Evolutionary conservation across 2,888 invertebrate species (phyloP).

Genomic region (Quadriops clusia): DNA sequence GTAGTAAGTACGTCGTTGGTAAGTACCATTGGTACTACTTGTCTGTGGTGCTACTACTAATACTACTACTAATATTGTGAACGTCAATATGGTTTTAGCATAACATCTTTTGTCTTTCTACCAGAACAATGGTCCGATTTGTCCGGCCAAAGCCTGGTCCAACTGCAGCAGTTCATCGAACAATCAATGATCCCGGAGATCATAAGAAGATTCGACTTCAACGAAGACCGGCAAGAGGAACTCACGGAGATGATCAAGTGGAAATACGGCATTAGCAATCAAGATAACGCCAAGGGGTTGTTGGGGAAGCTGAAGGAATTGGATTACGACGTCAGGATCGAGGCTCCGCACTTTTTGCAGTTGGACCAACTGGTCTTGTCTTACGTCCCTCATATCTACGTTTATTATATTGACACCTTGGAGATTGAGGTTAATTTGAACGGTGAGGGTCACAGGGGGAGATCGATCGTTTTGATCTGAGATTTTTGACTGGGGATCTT

Average conservation of each 20-base stretch:
- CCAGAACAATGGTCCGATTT: slow-evolving; percentile 49
- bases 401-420: slow-evolving; percentile 44
- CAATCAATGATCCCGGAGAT: slow-evolving; percentile 47
- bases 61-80: no score
- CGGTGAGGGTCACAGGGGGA: slow-evolving; percentile 32
- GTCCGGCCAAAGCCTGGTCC: slow-evolving; percentile 41
- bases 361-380: slow-evolving; percentile 28
- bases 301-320: slow-evolving; percentile 42
- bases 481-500: slow-evolving; percentile 2
- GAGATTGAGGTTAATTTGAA: slow-evolving; percentile 41
- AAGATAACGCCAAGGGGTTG: slow-evolving; percentile 33
- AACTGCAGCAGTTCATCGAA: slow-evolving; percentile 46
- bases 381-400: slow-evolving; percentile 39
- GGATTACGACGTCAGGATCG: slow-evolving; percentile 45
- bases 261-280: slow-evolving; percentile 41
- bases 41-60: no score
- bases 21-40: no score
- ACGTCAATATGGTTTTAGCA: no score
- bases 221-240: slow-evolving; percentile 21
- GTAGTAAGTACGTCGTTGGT: no score
- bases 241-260: slow-evolving; percentile 42
- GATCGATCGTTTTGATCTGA: neutral
- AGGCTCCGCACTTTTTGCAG: slow-evolving; percentile 45
- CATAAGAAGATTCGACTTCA: slow-evolving; percentile 37
- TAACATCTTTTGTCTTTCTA: no score